Conservation (phyloP, 2,113 vertebrate genomes). For the Lagopus muta region DNA sequence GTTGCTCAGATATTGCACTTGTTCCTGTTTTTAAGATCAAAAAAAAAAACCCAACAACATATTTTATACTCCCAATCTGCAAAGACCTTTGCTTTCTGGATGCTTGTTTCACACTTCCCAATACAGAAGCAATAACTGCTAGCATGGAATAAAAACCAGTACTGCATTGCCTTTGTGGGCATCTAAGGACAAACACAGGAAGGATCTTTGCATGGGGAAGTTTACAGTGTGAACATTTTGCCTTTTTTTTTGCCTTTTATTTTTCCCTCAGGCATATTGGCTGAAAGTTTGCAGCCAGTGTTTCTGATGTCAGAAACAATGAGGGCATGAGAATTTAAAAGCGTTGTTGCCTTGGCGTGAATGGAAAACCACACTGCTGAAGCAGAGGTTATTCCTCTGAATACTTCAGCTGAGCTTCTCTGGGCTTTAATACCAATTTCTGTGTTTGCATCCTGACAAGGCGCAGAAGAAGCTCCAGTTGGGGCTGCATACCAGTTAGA, state of each 20-base stretch:
- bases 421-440: neutral
- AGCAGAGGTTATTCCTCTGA: neutral
- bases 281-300: neutral
- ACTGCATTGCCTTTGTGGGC: neutral
- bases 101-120: neutral
- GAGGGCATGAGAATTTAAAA: neutral
- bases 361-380: neutral
- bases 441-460: neutral
- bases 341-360: neutral
- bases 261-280: neutral
- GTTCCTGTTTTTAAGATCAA: neutral
- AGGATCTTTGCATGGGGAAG: neutral
- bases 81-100: neutral
- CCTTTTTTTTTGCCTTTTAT: rapidly evolving
- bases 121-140: rapidly evolving
- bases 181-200: neutral
- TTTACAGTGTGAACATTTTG: neutral
- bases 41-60: neutral
- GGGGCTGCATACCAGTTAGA: rapidly evolving
- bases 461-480: neutral
- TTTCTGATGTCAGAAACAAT: neutral
- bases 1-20: neutral
- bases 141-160: neutral
- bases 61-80: neutral
- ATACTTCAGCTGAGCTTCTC: neutral